These are phyloP conservation scores for Tinea trinotella DNA, from an alignment of 2,888 invertebrate genomes.

Conservation along the genomic window DNA sequence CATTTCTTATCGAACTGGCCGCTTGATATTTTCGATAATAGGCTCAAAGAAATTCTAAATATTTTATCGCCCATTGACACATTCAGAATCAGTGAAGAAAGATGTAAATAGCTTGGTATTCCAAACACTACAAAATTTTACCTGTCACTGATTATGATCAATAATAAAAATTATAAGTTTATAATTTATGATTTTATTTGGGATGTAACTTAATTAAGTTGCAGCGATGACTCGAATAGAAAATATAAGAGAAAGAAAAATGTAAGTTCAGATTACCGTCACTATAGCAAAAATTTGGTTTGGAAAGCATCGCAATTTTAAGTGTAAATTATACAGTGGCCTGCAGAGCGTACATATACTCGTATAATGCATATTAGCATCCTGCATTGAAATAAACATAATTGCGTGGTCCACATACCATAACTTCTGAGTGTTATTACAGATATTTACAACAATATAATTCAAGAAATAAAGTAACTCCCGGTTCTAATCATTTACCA, in stretches of 20 bases:
- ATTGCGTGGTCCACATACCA: neutral
- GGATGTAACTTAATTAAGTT: conserved; percentile 1
- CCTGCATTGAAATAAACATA: neutral
- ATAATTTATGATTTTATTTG: neutral
- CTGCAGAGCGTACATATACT: conserved; percentile 1
- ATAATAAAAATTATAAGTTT: conserved; percentile 20
- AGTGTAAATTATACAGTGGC: conserved; percentile 17
- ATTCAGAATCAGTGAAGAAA: conserved; percentile 19
- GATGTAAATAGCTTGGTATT: conserved; percentile 19
- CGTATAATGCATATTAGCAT: neutral
- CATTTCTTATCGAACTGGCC: conserved; percentile 4
- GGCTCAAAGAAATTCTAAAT: conserved; percentile 12
- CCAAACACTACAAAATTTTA: conserved; percentile 21
- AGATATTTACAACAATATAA: no score
- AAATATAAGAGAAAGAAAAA: neutral
- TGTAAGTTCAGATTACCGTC: neutral
- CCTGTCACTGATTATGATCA: conserved; percentile 22
- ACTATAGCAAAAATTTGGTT: conserved; percentile 17
- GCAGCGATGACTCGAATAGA: neutral
- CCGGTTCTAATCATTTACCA: no score
- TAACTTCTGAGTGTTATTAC: neutral
- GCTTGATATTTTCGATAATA: conserved; percentile 7
- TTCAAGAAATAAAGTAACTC: no score
- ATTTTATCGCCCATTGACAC: conserved; percentile 15
- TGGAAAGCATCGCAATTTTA: conserved; percentile 16